phyloP scores from a whole-genome alignment of 2,888 invertebrate species.

The Anthophora plumipes region DNA sequence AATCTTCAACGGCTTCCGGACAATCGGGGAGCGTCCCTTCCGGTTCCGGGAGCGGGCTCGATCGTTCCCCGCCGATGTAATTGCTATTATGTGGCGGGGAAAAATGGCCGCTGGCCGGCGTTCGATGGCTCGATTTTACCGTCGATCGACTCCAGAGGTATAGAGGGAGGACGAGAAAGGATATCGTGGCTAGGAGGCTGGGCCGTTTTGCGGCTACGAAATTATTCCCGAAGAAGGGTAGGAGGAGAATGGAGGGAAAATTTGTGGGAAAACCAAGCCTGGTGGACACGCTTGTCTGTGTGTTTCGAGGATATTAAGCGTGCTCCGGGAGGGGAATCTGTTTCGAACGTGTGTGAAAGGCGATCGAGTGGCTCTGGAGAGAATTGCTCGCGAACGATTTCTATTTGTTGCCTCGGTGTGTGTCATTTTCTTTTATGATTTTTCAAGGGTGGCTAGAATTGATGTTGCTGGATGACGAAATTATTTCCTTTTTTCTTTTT shows the following conservation, averaged over 20 bases:
- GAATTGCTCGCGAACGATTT: neutral
- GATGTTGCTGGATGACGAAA: no score
- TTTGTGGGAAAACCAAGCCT: constrained; percentile 1
- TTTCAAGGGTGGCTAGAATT: neutral
- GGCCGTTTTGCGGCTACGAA: constrained; percentile 32
- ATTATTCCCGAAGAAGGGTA: neutral
- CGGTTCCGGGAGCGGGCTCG: constrained; percentile 66
- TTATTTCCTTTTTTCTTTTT: no score
- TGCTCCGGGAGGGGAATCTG: neutral
- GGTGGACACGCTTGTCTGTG: neutral
- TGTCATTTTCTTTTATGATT: neutral
- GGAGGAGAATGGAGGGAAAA: neutral
- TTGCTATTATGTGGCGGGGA: constrained; percentile 61
- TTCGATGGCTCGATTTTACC: constrained; percentile 53
- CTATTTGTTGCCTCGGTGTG: neutral
- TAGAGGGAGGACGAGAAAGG: no score
- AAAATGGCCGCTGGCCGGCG: constrained; percentile 37
- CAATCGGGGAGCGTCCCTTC: constrained; percentile 71
- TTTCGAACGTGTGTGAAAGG: neutral
- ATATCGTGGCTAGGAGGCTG: constrained; percentile 24
- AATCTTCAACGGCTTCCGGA: constrained; percentile 73
- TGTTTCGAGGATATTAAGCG: neutral
- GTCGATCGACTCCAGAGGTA: constrained; percentile 44
- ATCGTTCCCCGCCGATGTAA: constrained; percentile 61
- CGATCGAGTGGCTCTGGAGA: neutral